Percentiles rank a stretch among this genome's conserved stretches.
phyloP scores from a whole-genome alignment of 2,113 vertebrate species.

The Bubo blakistoni region DNA sequence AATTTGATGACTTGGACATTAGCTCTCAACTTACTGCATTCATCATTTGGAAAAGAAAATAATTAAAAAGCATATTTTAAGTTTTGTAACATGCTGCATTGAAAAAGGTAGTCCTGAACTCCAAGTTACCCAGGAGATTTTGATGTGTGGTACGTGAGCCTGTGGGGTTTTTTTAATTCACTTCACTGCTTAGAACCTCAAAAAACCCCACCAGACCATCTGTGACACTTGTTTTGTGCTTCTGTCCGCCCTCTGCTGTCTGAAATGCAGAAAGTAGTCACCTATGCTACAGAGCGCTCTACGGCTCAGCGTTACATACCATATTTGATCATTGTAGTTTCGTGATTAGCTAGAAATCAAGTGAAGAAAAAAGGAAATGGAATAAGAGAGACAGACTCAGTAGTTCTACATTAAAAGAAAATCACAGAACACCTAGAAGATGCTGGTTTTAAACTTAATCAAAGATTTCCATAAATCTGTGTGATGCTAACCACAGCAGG shows the following conservation, averaged over 20 bases:
- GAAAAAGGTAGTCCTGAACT: background rate
- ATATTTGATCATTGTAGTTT: background rate
- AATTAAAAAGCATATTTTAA: background rate
- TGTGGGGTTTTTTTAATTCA: background rate
- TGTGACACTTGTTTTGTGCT: background rate
- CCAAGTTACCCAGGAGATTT: background rate
- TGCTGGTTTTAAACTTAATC: background rate
- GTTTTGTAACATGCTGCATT: accelerated
- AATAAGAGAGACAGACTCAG: background rate
- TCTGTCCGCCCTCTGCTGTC: slow-evolving; percentile 15
- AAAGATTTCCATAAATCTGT: background rate
- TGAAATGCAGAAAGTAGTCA: background rate
- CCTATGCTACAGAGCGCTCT: background rate
- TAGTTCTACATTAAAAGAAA: background rate
- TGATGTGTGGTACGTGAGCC: accelerated
- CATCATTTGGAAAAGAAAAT: background rate
- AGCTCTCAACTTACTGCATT: background rate
- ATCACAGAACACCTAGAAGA: background rate
- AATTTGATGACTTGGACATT: background rate
- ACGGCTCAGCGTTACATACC: accelerated
- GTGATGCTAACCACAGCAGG: background rate
- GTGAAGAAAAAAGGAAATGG: background rate
- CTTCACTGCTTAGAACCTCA: background rate
- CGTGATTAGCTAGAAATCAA: background rate
- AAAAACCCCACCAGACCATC: background rate